Percentiles rank a stretch among this genome's conserved stretches.
phyloP scores from a whole-genome alignment of 2,888 invertebrate genomes.

The Agonopterix heracliana region DNA sequence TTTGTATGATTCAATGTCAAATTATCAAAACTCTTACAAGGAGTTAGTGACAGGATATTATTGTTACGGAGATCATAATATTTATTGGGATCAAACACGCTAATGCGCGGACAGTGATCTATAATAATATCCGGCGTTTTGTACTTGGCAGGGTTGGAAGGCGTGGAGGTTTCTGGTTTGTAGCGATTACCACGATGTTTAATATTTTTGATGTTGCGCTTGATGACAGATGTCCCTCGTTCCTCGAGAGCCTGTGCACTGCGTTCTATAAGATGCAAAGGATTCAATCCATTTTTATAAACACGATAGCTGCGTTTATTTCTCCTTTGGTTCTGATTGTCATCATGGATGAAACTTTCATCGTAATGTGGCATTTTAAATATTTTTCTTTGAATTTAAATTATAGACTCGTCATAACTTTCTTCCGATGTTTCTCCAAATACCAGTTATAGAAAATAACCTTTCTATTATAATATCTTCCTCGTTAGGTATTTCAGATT shows the following conservation, averaged over 20 bases:
- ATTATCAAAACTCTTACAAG: constrained; percentile 70
- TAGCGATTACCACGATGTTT: constrained; percentile 52
- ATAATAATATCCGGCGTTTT: constrained; percentile 55
- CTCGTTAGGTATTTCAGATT: constrained; percentile 7
- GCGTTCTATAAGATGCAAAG: constrained; percentile 46
- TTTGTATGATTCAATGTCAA: constrained; percentile 47
- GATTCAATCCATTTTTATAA: constrained; percentile 61
- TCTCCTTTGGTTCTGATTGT: constrained; percentile 65
- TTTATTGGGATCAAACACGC: constrained; percentile 54
- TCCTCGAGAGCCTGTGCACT: constrained; percentile 55
- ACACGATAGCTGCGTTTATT: constrained; percentile 72
- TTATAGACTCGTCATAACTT: too few relatives aligned
- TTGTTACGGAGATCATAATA: constrained; percentile 60
- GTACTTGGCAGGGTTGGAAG: constrained; percentile 29
- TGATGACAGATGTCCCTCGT: constrained; percentile 57
- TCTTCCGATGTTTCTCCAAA: too few relatives aligned
- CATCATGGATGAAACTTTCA: constrained; percentile 68
- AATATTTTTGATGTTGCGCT: constrained; percentile 62
- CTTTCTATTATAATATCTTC: constrained; percentile 2
- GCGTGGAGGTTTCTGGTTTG: constrained; percentile 35
- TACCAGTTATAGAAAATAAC: too few relatives aligned
- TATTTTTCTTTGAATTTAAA: neutral
- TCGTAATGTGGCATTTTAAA: constrained; percentile 71
- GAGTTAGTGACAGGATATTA: constrained; percentile 45
- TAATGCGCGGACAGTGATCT: constrained; percentile 56